Evolutionary conservation across 2,113 vertebrate genomes (phyloP).

Genomic region (Alaudala cheleensis): DNA sequence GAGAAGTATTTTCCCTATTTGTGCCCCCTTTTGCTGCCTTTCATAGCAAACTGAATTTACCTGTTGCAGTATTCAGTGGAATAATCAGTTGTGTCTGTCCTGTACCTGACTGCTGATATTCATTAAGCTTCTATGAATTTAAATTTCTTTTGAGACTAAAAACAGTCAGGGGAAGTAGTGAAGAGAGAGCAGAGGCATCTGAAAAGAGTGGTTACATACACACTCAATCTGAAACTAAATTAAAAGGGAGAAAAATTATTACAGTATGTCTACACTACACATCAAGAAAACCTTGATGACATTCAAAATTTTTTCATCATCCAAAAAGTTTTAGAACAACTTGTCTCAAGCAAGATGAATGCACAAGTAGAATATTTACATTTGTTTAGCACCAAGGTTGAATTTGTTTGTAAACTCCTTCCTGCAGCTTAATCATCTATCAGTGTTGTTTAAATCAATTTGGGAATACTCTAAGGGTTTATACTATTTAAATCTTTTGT

Average conservation of each 20-base stretch:
- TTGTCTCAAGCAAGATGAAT: background rate
- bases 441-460: background rate
- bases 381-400: background rate
- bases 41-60: background rate
- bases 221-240: background rate
- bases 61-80: accelerated
- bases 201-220: background rate
- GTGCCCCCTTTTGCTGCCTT: background rate
- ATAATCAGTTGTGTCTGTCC: background rate
- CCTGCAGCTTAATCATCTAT: background rate
- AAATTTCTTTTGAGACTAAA: background rate
- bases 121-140: background rate
- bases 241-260: background rate
- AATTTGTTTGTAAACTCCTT: background rate
- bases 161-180: background rate
- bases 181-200: background rate
- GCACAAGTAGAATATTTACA: background rate
- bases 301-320: background rate
- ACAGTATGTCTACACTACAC: background rate
- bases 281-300: background rate
- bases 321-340: background rate
- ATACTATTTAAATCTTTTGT: background rate
- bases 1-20: background rate
- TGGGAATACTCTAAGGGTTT: background rate
- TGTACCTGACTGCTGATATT: background rate